phyloP scores from a whole-genome alignment of 2,797 vertebrate species.

The Sebastes ruberrimus region DNA sequence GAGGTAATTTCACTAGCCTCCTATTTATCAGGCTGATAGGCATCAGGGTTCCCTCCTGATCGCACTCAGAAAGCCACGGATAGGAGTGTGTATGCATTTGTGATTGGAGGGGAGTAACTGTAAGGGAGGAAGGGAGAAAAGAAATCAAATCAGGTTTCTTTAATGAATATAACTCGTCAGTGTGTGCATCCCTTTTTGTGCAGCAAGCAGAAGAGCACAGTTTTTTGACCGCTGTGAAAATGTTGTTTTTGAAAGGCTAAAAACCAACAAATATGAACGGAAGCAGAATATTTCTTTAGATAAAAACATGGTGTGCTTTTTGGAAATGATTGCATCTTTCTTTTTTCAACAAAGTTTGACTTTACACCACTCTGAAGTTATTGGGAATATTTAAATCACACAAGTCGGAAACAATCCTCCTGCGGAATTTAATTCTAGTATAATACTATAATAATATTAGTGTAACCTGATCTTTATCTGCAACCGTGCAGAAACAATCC shows the following conservation, averaged over 20 bases:
- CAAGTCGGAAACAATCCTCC: not conserved
- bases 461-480: not conserved
- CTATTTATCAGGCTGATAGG: constrained; percentile 31
- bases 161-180: no score
- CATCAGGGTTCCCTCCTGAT: constrained; percentile 24
- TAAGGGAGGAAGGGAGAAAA: not conserved
- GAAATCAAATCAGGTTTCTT: not conserved
- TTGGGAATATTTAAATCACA: not conserved
- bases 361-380: not conserved
- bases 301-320: no score
- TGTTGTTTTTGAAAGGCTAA: not conserved
- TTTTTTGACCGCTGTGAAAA: not conserved
- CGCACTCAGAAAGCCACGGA: not conserved
- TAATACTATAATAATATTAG: not conserved
- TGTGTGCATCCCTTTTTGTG: no score
- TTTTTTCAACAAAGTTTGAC: no score
- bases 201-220: no score
- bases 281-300: not conserved
- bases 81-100: not conserved
- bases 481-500: not conserved
- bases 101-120: not conserved
- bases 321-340: no score
- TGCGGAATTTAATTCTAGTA: not conserved
- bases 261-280: not conserved
- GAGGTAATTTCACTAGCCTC: constrained; percentile 13